These are phyloP conservation scores for Laticauda laticaudata DNA, from an alignment of 2,113 vertebrate species.

Conservation along the genomic window DNA sequence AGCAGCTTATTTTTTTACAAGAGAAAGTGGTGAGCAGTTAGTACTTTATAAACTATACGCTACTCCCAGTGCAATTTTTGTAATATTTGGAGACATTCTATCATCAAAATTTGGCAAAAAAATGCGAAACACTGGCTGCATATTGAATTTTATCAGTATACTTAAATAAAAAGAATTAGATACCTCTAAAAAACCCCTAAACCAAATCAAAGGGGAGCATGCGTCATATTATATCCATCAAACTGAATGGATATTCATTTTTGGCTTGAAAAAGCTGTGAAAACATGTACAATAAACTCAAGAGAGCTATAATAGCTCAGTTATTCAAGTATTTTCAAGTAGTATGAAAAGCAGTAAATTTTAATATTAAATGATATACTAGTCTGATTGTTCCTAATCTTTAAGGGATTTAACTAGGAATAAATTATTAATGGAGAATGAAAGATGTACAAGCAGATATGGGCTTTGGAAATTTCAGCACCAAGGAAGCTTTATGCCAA, in stretches of 20 bases:
- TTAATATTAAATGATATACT: neutral
- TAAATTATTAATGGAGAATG: neutral
- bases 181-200: neutral
- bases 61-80: neutral
- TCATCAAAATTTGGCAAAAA: neutral
- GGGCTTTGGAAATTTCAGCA: neutral
- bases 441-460: neutral
- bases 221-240: neutral
- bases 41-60: neutral
- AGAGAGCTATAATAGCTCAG: neutral
- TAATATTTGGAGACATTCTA: neutral
- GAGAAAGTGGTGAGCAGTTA: neutral
- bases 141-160: neutral
- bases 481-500: neutral
- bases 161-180: neutral
- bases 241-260: neutral
- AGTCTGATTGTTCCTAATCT: neutral
- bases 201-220: neutral
- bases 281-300: conserved; percentile 23
- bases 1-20: neutral
- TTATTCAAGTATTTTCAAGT: conserved; percentile 35
- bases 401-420: neutral
- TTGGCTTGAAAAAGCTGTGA: neutral
- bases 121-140: neutral
- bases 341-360: neutral